Conservation (phyloP, 2,797 vertebrate genomes). For the Smutsia temminckii region DNA sequence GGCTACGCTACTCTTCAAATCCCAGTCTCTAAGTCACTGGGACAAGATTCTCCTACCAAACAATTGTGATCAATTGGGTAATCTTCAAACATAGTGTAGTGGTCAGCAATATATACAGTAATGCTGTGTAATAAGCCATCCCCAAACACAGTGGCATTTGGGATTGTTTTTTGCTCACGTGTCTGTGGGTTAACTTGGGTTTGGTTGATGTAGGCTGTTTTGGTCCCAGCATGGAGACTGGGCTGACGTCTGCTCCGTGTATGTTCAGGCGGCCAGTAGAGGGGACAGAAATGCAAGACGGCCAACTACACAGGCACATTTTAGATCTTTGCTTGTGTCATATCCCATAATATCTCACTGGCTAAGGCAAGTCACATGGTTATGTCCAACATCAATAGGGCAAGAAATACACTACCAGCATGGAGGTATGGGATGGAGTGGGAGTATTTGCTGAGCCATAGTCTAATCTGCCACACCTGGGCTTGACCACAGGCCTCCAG, state of each 20-base stretch:
- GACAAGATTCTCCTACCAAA: background rate
- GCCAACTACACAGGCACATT: too few species aligned
- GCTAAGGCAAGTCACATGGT: background rate
- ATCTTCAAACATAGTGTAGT: background rate
- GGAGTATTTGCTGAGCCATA: too few species aligned
- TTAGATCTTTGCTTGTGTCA: background rate
- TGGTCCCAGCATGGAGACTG: background rate
- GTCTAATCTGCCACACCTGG: background rate
- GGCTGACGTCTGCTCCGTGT: fast-evolving
- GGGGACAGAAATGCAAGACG: background rate
- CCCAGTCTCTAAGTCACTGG: background rate
- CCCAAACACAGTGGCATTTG: background rate
- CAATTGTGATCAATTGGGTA: background rate
- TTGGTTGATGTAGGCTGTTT: background rate
- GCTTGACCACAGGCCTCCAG: background rate
- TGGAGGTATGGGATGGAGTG: background rate
- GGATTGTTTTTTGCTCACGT: background rate
- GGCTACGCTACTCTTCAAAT: background rate
- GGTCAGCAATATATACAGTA: background rate
- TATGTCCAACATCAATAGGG: background rate
- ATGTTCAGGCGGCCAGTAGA: background rate
- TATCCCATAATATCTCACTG: too few species aligned
- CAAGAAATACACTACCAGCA: background rate
- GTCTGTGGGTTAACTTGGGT: background rate
- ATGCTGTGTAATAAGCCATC: background rate